A percentile compares a stretch with the other conserved stretches of the same genome.
Evolutionary conservation across 1,140 invertebrate genomes (phyloP).

Genomic region (Lucilia cuprina): DNA sequence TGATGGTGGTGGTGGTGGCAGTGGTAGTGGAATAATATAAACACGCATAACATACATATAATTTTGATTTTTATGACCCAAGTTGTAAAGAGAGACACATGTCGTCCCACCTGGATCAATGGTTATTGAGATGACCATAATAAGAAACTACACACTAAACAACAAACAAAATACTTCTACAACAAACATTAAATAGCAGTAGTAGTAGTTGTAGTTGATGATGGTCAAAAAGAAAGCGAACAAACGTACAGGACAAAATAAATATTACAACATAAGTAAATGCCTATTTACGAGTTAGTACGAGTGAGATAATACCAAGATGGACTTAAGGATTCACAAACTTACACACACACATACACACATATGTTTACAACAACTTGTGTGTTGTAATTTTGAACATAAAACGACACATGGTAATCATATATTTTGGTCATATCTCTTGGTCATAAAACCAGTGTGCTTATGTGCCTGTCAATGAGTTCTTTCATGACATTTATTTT

Average conservation of each 20-base stretch:
- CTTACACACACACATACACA: conserved; percentile 15
- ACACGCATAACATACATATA: conserved; percentile 61
- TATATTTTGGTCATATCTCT: conserved; percentile 63
- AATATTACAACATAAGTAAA: conserved; percentile 45
- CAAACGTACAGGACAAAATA: neutral
- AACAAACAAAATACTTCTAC: neutral
- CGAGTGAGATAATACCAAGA: conserved; percentile 20
- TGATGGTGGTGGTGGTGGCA: no score
- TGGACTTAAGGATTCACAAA: neutral
- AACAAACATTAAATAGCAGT: neutral
- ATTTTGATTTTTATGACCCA: conserved; percentile 61
- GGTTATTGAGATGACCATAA: conserved; percentile 12
- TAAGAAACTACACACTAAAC: conserved; percentile 11
- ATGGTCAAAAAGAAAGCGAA: conserved; percentile 12
- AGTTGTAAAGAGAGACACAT: conserved; percentile 26
- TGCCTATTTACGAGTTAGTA: conserved; percentile 62
- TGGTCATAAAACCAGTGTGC: conserved; percentile 62
- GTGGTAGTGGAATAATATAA: conserved; percentile 38
- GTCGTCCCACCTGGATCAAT: conserved; percentile 51
- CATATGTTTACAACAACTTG: neutral
- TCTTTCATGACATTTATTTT: conserved; percentile 62
- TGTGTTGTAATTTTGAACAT: conserved; percentile 23
- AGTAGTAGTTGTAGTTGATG: no score
- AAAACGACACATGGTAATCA: conserved; percentile 62
- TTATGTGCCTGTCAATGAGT: conserved; percentile 63